A percentile compares a stretch with the other conserved stretches of the same genome.
Conservation (phyloP, 2,888 invertebrate genomes). For the Drosophila monieri region DNA sequence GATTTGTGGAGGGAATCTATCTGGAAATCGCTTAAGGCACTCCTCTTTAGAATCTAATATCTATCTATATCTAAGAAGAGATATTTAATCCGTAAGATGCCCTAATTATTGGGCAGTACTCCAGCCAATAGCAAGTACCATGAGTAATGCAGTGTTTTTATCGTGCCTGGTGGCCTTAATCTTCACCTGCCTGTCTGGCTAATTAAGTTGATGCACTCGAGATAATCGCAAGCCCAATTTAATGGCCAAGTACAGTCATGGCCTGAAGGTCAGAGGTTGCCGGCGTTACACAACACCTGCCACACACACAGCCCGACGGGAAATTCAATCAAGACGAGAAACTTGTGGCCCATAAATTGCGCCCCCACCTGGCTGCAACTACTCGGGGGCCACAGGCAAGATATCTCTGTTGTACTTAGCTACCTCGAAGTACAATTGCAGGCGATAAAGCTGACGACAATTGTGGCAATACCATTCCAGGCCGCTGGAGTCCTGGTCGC, state of each 20-base stretch:
- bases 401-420: conserved; percentile 18
- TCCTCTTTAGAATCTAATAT: too few relatives aligned
- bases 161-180: neutral
- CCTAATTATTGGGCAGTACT: too few relatives aligned
- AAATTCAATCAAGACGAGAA: conserved; percentile 21
- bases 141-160: neutral
- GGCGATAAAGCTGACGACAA: conserved; percentile 82
- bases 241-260: conserved; percentile 10
- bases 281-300: neutral
- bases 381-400: conserved; percentile 1
- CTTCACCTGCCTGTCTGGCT: neutral
- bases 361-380: conserved; percentile 1
- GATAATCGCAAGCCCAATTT: neutral
- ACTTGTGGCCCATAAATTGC: neutral
- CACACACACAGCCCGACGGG: neutral
- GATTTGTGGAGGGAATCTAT: too few relatives aligned
- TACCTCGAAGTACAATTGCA: conserved; percentile 83
- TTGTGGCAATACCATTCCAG: conserved; percentile 82
- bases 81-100: too few relatives aligned
- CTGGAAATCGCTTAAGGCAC: too few relatives aligned
- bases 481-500: conserved; percentile 8
- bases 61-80: too few relatives aligned
- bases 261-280: conserved; percentile 16
- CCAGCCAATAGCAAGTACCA: too few relatives aligned
- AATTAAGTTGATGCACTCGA: conserved; percentile 4